Conservation (phyloP, 1,140 invertebrate genomes). For the Lepidurus apus region DNA sequence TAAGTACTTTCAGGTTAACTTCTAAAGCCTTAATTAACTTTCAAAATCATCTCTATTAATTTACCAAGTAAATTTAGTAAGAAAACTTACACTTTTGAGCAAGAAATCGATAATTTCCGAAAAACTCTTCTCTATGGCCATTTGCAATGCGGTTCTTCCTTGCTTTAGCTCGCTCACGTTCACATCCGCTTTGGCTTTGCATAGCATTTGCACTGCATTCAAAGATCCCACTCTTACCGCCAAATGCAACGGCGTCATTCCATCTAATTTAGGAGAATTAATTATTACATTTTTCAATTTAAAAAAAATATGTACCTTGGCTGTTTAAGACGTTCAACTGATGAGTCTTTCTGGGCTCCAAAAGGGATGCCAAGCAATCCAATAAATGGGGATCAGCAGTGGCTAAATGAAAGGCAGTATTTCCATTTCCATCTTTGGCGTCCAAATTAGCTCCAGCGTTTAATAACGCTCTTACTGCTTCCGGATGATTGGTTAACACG, state of each 20-base stretch:
- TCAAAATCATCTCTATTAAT: background rate
- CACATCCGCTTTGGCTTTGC: constrained; percentile 26
- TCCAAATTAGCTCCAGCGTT: constrained; percentile 43
- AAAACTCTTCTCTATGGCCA: constrained; percentile 33
- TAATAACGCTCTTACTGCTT: constrained; percentile 45
- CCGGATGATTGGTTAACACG: constrained; percentile 46
- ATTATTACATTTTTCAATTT: background rate
- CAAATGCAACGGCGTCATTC: constrained; percentile 33
- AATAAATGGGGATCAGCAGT: constrained; percentile 26
- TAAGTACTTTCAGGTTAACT: too few species aligned
- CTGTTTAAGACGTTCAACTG: constrained; percentile 26
- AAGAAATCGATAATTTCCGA: constrained; percentile 27
- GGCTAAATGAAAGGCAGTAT: constrained; percentile 24
- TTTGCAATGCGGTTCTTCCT: constrained; percentile 33
- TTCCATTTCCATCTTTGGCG: constrained; percentile 25
- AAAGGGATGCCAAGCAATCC: constrained; percentile 25
- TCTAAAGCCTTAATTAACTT: too few species aligned
- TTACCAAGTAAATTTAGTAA: background rate
- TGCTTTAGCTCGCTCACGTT: constrained; percentile 31
- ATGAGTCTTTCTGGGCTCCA: background rate
- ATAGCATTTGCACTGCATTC: constrained; percentile 30
- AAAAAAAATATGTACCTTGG: constrained; percentile 15
- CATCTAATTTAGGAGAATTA: background rate
- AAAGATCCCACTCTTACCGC: constrained; percentile 20
- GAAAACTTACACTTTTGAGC: constrained; percentile 26